Percentiles rank a stretch among this genome's conserved stretches.
phyloP scores from a whole-genome alignment of 2,797 vertebrate species.

The Gobio occitaniae region DNA sequence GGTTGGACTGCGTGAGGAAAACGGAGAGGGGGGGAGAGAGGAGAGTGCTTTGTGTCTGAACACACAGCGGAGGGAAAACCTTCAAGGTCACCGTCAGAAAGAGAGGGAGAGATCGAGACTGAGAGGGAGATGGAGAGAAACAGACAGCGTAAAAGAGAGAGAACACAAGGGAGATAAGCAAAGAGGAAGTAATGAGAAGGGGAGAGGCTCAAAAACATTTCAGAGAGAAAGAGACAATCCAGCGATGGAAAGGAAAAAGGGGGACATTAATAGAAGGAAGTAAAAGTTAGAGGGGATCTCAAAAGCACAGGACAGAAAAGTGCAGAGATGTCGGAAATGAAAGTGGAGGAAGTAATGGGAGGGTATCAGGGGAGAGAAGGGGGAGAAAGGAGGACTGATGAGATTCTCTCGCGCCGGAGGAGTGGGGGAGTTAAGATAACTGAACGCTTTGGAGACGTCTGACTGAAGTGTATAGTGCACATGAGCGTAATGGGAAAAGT shows the following conservation, averaged over 20 bases:
- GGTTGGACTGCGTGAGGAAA: slow-evolving; percentile 77
- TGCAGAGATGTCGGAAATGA: slow-evolving; percentile 58
- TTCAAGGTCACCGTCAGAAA: slow-evolving; percentile 77
- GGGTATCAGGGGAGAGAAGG: slow-evolving; percentile 51
- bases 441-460: slow-evolving; percentile 59
- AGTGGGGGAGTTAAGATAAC: slow-evolving; percentile 63
- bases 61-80: slow-evolving; percentile 71
- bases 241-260: slow-evolving; percentile 14
- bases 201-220: slow-evolving; percentile 41
- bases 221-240: slow-evolving; percentile 49
- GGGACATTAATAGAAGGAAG: slow-evolving; percentile 63
- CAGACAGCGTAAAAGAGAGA: slow-evolving; percentile 56
- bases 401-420: slow-evolving; percentile 50
- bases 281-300: slow-evolving; percentile 54
- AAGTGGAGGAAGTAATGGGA: slow-evolving; percentile 56
- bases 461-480: slow-evolving; percentile 68
- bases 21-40: slow-evolving; percentile 67
- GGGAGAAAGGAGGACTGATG: slow-evolving; percentile 50
- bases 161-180: slow-evolving; percentile 51
- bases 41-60: slow-evolving; percentile 71
- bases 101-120: slow-evolving; percentile 47
- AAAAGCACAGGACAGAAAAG: slow-evolving; percentile 61
- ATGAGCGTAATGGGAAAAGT: slow-evolving; percentile 70
- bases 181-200: slow-evolving; percentile 51
- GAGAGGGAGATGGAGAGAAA: slow-evolving; percentile 54